Evolutionary conservation across 2,888 invertebrate species (phyloP).

Genomic region (Hymenopus coronatus): DNA sequence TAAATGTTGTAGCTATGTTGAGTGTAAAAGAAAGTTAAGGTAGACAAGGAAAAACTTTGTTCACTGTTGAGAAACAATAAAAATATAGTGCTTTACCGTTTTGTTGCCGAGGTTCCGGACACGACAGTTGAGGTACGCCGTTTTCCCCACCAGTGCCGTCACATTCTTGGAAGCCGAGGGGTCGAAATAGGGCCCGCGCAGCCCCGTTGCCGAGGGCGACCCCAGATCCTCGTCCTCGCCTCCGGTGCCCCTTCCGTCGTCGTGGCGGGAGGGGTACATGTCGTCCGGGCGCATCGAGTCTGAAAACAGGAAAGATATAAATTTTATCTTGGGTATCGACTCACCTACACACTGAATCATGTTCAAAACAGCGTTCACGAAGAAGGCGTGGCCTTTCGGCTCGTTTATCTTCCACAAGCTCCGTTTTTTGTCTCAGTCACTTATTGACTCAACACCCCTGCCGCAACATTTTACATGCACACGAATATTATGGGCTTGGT

Average conservation of each 20-base stretch:
- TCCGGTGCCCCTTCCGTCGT: conserved; percentile 44
- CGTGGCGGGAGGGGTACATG: conserved; percentile 41
- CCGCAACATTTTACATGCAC: neutral
- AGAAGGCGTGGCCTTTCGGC: neutral
- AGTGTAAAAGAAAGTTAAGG: neutral
- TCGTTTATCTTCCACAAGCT: neutral
- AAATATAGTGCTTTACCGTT: conserved; percentile 56
- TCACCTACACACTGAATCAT: neutral
- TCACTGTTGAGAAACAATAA: neutral
- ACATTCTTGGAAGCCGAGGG: conserved; percentile 69
- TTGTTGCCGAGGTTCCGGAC: conserved; percentile 74
- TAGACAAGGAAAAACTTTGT: neutral
- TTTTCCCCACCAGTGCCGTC: conserved; percentile 74
- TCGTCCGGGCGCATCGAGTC: conserved; percentile 26
- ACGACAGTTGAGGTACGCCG: conserved; percentile 71
- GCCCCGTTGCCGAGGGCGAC: conserved; percentile 47
- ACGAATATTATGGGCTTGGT: neutral
- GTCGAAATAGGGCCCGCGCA: conserved; percentile 69
- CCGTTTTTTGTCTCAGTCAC: neutral
- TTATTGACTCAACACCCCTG: neutral
- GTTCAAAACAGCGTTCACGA: neutral
- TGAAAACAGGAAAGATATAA: conserved; percentile 2
- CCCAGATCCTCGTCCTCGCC: conserved; percentile 23
- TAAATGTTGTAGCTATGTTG: no score
- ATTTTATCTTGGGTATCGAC: neutral